A percentile compares a stretch with the other conserved stretches of the same genome.
Evolutionary conservation across 2,888 invertebrate genomes (phyloP).

Genomic region (Acanthosepion pharaonis): DNA sequence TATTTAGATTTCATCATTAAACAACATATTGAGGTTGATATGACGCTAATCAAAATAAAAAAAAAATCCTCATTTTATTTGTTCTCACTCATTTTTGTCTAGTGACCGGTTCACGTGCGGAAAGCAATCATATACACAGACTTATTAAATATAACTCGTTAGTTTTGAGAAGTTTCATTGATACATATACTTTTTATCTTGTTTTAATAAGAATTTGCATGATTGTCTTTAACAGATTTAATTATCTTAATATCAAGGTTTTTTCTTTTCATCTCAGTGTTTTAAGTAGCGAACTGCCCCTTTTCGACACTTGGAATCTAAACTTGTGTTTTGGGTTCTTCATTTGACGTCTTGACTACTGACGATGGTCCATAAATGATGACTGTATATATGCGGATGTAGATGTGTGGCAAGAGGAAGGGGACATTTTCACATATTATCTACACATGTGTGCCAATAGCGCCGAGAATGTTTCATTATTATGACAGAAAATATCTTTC

Average conservation of each 20-base stretch:
- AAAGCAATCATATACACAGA: too few species aligned
- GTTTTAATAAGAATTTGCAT: background rate
- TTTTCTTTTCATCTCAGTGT: background rate
- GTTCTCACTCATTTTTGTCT: too few species aligned
- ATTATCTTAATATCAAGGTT: background rate
- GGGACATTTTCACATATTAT: background rate
- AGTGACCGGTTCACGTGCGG: too few species aligned
- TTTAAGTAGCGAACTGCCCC: too few species aligned
- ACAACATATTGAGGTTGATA: too few species aligned
- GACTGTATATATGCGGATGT: background rate
- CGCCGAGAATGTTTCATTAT: background rate
- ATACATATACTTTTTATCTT: too few species aligned
- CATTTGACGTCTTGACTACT: background rate
- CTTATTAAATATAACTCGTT: too few species aligned
- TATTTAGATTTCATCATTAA: too few species aligned
- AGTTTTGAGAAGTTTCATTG: too few species aligned
- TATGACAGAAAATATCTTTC: slow-evolving; percentile 33
- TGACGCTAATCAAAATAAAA: too few species aligned
- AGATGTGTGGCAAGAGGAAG: background rate
- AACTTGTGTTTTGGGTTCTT: background rate
- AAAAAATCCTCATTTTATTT: too few species aligned
- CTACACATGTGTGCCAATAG: background rate
- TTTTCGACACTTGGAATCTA: too few species aligned
- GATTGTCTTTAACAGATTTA: background rate
- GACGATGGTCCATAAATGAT: background rate